Evolutionary conservation across 2,797 vertebrate species (phyloP), one percentile per base, ranked within the genome.

Genomic region (Pampus argenteus): DNA sequence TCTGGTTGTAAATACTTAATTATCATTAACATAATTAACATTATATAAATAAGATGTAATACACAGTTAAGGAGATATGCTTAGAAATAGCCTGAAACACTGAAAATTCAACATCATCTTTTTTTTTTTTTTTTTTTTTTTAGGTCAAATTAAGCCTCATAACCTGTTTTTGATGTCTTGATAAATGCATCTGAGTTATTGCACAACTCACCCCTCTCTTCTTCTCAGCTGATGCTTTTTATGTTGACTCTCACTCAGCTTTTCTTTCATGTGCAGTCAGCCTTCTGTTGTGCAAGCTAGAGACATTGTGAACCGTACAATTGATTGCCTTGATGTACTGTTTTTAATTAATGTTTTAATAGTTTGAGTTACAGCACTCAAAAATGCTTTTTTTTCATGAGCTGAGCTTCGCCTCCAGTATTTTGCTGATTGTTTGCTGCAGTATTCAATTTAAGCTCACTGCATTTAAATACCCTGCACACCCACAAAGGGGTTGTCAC

Each of bases 111-210:
- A n/a, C n/a, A n/a, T n/a, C n/a, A n/a, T n/a, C n/a, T n/a, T n/a
- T n/a, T n/a, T n/a, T n/a, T n/a, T n/a, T n/a, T n/a, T n/a, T n/a
- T n/a, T n/a, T n/a, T n/a, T n/a, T n/a, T n/a, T 52, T 14, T 56
- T 9, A 4, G 34, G 34, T 23, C 1, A 20, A 11, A 42, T 6
- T 40, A 52, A 64, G 18, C 7, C 4, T 45, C 31, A 25, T 28
- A 29, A 38, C 1, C 36, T 15, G 7, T 18, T 14, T 4, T 31
- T 2, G 29, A 23, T 22, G 13, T 11, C 18, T 44, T 45, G 28
- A 58, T 50, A 51, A 66, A 66, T 66, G 22, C 26, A 26, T 10
- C 15, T 34, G 29, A 31, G 20, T 13, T 38, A 5, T 9, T 59
- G 23, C 56, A n/a, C 17, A 13, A 47, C 15, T 3, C n/a, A 26